Evolutionary conservation across 1,140 invertebrate species (phyloP).

Genomic region (Drosophila oshimai): DNA sequence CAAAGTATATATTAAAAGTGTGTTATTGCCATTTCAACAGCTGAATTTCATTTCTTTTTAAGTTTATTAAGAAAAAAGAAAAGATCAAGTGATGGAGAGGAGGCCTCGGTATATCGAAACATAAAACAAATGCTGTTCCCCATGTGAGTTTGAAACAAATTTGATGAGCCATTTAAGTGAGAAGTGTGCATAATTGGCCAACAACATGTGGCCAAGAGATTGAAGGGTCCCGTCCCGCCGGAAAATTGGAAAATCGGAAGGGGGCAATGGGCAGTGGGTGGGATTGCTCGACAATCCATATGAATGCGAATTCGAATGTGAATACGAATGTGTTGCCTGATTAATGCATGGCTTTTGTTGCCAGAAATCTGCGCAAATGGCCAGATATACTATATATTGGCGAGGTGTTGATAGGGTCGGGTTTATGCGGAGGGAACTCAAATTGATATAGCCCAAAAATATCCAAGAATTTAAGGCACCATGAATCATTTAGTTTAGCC

Average conservation of each 20-base stretch:
- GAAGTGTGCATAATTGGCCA: slow-evolving; percentile 66
- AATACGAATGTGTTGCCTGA: slow-evolving; percentile 36
- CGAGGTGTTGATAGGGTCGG: slow-evolving; percentile 31
- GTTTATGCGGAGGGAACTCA: neutral
- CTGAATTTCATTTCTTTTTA: neutral
- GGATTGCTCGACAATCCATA: slow-evolving; percentile 15
- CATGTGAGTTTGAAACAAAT: slow-evolving; percentile 18
- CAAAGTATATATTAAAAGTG: neutral
- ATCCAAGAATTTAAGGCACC: slow-evolving; percentile 1
- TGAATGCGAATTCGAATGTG: slow-evolving; percentile 34
- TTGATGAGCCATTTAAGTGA: slow-evolving; percentile 57
- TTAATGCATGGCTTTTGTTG: slow-evolving; percentile 44
- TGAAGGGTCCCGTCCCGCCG: slow-evolving; percentile 3
- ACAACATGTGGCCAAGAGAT: slow-evolving; percentile 36
- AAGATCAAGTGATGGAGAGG: neutral
- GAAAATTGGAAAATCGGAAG: neutral
- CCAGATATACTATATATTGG: slow-evolving; percentile 17
- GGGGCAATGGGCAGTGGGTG: neutral
- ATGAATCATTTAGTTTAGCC: slow-evolving; percentile 28
- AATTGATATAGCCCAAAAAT: slow-evolving; percentile 23
- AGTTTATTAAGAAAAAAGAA: neutral
- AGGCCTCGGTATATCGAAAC: neutral
- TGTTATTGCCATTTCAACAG: neutral
- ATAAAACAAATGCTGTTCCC: slow-evolving; percentile 16
- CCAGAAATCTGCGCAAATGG: slow-evolving; percentile 42